phyloP scores from a whole-genome alignment of 2,797 vertebrate genomes.

The Gila robusta region DNA sequence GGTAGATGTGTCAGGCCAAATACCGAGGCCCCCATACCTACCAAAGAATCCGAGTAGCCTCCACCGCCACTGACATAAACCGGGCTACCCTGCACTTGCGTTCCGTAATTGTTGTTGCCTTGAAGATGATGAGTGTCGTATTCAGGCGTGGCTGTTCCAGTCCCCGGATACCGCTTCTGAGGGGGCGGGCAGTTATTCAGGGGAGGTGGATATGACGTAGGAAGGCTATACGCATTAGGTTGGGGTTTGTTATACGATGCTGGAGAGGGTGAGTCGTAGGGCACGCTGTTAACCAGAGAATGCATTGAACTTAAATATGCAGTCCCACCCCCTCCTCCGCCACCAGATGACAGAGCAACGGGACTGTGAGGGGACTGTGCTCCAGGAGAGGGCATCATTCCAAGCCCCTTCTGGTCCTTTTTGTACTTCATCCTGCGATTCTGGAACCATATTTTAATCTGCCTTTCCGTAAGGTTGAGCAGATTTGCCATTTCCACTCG shows the following conservation, averaged over 20 bases:
- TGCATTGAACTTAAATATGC: constrained; percentile 97
- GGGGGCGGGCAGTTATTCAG: constrained; percentile 91
- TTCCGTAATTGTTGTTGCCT: constrained; percentile 91
- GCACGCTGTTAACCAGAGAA: constrained; percentile 95
- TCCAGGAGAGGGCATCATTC: constrained; percentile 96
- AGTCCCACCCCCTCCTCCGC: constrained; percentile 75
- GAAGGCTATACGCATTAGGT: constrained; percentile 90
- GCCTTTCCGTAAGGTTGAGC: constrained; percentile 97
- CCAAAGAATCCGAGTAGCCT: constrained; percentile 93
- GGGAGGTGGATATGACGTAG: constrained; percentile 89
- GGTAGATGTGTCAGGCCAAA: constrained; percentile 94
- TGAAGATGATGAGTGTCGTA: constrained; percentile 92
- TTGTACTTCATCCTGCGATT: constrained; percentile 99
- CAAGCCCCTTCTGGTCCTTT: constrained; percentile 97
- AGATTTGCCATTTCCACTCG: constrained; percentile 98
- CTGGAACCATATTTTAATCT: constrained; percentile 99
- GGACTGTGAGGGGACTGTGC: constrained; percentile 95
- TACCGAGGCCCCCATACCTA: constrained; percentile 90
- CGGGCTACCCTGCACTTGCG: constrained; percentile 96
- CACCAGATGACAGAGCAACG: constrained; percentile 79
- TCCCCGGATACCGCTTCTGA: constrained; percentile 92
- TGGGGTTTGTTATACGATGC: constrained; percentile 93
- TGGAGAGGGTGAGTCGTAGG: constrained; percentile 93
- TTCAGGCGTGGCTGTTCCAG: constrained; percentile 90
- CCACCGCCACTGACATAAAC: constrained; percentile 88